A percentile compares a stretch with the other conserved stretches of the same genome.
phyloP scores from a whole-genome alignment of 2,797 vertebrate genomes.

The Sebastes iracundus region DNA sequence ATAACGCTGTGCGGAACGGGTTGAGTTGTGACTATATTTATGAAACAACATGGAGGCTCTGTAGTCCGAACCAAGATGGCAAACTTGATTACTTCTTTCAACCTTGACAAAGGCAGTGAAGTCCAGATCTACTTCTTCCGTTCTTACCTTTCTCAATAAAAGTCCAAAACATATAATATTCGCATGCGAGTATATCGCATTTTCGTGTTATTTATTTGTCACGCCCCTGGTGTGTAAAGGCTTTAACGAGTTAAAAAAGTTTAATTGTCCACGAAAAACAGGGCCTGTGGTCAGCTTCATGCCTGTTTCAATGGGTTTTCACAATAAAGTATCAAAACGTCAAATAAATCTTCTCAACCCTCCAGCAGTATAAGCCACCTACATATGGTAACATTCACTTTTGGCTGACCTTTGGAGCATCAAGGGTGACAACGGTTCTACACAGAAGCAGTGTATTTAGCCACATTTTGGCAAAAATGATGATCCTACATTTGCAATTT shows the following conservation, averaged over 20 bases:
- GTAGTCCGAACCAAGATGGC: too few species aligned
- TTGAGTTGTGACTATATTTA: too few species aligned
- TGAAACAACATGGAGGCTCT: too few species aligned
- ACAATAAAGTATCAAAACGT: neutral
- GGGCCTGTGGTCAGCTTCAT: neutral
- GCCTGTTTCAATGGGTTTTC: neutral
- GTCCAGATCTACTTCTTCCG: rapidly evolving
- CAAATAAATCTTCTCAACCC: neutral
- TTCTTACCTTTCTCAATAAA: too few species aligned
- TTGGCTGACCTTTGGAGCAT: neutral
- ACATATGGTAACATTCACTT: neutral
- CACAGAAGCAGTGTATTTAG: neutral
- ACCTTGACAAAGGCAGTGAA: too few species aligned
- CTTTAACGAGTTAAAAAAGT: neutral
- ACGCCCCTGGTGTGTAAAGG: too few species aligned
- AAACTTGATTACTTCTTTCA: too few species aligned
- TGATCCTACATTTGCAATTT: neutral
- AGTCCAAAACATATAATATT: rapidly evolving
- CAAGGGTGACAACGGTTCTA: neutral
- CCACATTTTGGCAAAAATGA: neutral
- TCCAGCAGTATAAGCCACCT: neutral
- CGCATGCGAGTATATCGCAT: too few species aligned
- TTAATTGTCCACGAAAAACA: neutral
- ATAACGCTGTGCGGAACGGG: too few species aligned
- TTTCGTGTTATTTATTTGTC: too few species aligned